Conservation (phyloP, 1,140 invertebrate genomes). For the Tetramorium parvispinum region DNA sequence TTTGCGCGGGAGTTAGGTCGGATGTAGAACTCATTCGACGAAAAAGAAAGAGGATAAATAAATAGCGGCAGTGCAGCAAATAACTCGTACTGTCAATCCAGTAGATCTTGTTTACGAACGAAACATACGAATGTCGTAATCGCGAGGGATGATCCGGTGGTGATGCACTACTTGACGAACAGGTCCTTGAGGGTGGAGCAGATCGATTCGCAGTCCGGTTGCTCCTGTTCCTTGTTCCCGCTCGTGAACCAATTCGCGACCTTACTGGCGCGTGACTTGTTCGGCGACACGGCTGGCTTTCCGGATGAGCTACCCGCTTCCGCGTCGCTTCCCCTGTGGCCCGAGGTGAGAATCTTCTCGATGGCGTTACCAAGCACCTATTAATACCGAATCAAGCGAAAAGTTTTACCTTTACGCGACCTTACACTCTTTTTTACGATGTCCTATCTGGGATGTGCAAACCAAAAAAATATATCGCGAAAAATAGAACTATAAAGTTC, state of each 20-base stretch:
- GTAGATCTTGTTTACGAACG: neutral
- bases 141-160: slow-evolving; percentile 15
- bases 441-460: neutral
- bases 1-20: neutral
- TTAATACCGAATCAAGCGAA: slow-evolving; percentile 15
- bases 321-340: slow-evolving; percentile 83
- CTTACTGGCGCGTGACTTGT: slow-evolving; percentile 79
- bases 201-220: slow-evolving; percentile 90
- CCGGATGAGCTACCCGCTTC: slow-evolving; percentile 80
- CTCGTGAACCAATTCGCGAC: slow-evolving; percentile 86
- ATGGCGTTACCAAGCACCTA: slow-evolving; percentile 91
- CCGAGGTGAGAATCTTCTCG: slow-evolving; percentile 89
- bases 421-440: neutral
- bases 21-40: neutral
- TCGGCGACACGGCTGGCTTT: slow-evolving; percentile 80
- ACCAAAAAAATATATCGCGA: neutral
- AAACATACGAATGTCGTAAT: slow-evolving; percentile 5
- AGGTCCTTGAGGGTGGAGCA: slow-evolving; percentile 93
- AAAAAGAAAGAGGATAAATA: neutral
- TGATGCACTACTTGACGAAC: slow-evolving; percentile 89
- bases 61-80: slow-evolving; percentile 15
- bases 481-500: neutral
- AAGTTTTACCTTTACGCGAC: neutral
- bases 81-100: slow-evolving; percentile 6
- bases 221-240: slow-evolving; percentile 87